Conservation (phyloP, 2,797 vertebrate genomes). For the Sebastes diaconus region DNA sequence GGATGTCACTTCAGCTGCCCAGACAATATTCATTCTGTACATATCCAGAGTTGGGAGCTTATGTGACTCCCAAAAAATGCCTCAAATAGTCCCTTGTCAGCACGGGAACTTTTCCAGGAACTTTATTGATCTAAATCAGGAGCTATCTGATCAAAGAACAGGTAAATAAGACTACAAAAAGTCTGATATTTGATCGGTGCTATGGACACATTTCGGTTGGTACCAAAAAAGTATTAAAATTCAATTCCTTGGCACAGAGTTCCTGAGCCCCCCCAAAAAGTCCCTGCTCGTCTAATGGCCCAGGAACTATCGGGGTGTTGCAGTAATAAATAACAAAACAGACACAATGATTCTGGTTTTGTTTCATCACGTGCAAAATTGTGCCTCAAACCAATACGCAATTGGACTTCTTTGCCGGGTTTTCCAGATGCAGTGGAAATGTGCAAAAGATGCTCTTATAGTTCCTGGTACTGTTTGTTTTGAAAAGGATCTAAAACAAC, state of each 20-base stretch:
- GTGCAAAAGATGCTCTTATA: not conserved
- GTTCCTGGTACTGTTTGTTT: not conserved
- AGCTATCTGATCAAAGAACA: not conserved
- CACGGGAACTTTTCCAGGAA: not conserved
- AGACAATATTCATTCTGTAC: not conserved
- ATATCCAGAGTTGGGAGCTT: constrained; percentile 19
- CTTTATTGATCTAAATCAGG: not conserved
- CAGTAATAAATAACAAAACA: not conserved
- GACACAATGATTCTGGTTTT: not conserved
- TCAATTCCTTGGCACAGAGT: not conserved
- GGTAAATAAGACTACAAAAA: not conserved
- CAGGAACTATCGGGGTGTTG: not conserved
- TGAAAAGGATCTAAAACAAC: not conserved
- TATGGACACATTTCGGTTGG: not conserved
- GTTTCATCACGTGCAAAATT: not conserved
- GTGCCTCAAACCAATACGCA: not conserved
- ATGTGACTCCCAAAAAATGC: not conserved
- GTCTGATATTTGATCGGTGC: not conserved
- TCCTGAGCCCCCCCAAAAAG: too few species aligned
- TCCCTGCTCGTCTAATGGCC: not conserved
- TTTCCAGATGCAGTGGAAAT: not conserved
- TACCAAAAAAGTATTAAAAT: not conserved
- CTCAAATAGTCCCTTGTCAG: not conserved
- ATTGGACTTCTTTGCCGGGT: not conserved
- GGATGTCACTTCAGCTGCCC: constrained; percentile 50